Evolutionary conservation across 2,888 invertebrate genomes (phyloP), one percentile per base, ranked within the genome.

Genomic region (Coelopa pilipes): DNA sequence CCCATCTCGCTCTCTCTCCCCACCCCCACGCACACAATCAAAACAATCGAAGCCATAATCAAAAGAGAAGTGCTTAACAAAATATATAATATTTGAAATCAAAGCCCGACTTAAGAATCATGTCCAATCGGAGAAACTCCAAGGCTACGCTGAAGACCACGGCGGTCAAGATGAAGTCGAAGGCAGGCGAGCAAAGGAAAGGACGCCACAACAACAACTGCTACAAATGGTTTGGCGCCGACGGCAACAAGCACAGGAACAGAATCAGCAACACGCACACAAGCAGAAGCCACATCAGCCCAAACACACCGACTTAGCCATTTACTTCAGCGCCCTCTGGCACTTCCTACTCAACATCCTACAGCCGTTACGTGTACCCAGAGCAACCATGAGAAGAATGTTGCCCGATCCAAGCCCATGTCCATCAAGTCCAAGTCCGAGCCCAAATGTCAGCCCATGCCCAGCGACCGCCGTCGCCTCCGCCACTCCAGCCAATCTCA

Each of bases 21-120:
- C 17, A 47, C 17, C 13, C 7, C 13, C 49, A 11, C 24, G 34
- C 15, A n/a, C 15, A 15, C 13, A 34, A 17, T 15, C 62, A 62
- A 62, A 24, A 62, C 34, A 21, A 24, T 19, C 12, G 19, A 65
- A 55, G 34, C 60, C 49, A 15, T 69, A 65, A 70, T 73, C 73
- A 57, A 67, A 71, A n/a, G 34, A 55, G 57, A 76, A 77, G 80
- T 78, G 79, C 72, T 76, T 73, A 73, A 73, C 70, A 76, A 79
- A 79, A 75, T 83, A 82, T 84, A 86, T 84, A 85, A 87, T 87
- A 87, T 86, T 86, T 84, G 83, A 85, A 86, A 86, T 86, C 83
- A 84, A 84, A 86, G 85, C 82, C 78, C 77, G 78, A 80, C 81
- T 81, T 76, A 82, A 82, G 80, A 78, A 79, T 77, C 79, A 85